A percentile compares a stretch with the other conserved stretches of the same genome.
Evolutionary conservation across 2,113 vertebrate genomes (phyloP).

Genomic region (Cephalopterus ornatus): DNA sequence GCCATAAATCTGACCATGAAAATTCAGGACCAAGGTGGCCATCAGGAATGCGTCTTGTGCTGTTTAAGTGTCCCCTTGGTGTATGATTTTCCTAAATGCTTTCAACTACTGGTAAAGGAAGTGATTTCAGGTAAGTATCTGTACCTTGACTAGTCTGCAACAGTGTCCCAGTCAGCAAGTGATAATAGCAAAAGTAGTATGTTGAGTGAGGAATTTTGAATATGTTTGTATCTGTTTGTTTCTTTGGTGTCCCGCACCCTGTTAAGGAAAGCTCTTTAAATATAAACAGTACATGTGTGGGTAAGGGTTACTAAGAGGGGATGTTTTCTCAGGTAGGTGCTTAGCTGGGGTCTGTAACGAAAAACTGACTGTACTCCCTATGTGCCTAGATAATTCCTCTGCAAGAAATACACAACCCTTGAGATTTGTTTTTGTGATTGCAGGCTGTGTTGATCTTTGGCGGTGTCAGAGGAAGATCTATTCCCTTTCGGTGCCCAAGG

Average conservation of each 20-base stretch:
- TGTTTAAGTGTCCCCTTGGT: rapidly evolving
- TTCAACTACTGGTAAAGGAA: neutral
- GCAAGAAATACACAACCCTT: neutral
- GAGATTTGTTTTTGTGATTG: neutral
- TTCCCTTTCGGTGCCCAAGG: slow-evolving; percentile 71
- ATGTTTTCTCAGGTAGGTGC: neutral
- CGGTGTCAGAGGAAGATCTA: slow-evolving; percentile 61
- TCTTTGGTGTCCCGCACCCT: neutral
- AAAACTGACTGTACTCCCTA: neutral
- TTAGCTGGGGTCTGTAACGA: neutral
- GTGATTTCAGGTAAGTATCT: neutral
- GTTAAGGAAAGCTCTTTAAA: neutral
- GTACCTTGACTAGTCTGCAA: neutral
- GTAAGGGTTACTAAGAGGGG: neutral
- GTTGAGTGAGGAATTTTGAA: neutral
- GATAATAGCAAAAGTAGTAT: neutral
- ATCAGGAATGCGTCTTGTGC: neutral
- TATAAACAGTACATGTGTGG: neutral
- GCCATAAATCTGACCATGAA: neutral
- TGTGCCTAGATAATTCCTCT: neutral
- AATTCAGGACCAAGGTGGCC: neutral
- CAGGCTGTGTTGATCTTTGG: slow-evolving; percentile 68
- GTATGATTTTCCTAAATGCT: neutral
- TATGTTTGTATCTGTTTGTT: neutral
- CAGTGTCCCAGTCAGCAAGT: neutral